phyloP scores from a whole-genome alignment of 2,888 invertebrate genomes.

The Argynnis bischoffii region DNA sequence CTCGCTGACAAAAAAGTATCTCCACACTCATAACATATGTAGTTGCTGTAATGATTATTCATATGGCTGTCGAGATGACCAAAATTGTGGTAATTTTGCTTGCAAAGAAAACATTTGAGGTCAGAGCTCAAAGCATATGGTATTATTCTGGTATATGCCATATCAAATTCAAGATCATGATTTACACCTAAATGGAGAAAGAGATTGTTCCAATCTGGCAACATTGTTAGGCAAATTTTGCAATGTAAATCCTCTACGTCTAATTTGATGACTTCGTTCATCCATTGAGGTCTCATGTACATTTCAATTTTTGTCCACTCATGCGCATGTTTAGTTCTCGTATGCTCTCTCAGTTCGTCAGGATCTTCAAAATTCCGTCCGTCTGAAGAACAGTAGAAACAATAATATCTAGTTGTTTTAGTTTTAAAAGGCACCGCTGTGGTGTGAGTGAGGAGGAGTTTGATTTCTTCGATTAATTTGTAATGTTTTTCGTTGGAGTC shows the following conservation, averaged over 20 bases:
- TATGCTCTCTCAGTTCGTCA: conserved; percentile 54
- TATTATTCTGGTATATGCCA: conserved; percentile 52
- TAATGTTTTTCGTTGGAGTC: conserved; percentile 38
- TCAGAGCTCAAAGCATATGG: conserved; percentile 53
- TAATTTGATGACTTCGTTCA: conserved; percentile 59
- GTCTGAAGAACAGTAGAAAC: conserved; percentile 57
- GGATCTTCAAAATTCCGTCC: conserved; percentile 50
- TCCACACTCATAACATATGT: conserved; percentile 63
- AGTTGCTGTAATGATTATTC: conserved; percentile 65
- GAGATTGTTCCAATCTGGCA: conserved; percentile 56
- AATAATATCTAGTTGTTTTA: conserved; percentile 48
- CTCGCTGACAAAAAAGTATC: conserved; percentile 53
- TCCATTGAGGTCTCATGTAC: conserved; percentile 54
- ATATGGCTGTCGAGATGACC: conserved; percentile 61
- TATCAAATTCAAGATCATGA: conserved; percentile 51
- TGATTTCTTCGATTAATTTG: conserved; percentile 54
- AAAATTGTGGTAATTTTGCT: conserved; percentile 48
- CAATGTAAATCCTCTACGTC: conserved; percentile 58
- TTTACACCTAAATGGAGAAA: conserved; percentile 53
- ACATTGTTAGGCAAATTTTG: conserved; percentile 46
- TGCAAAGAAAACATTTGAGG: conserved; percentile 55
- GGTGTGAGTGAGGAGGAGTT: conserved; percentile 52
- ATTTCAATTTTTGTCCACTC: conserved; percentile 50
- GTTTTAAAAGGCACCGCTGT: conserved; percentile 63
- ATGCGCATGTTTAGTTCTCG: conserved; percentile 45